These are phyloP conservation scores for Phocides pigmalion DNA, from an alignment of 1,140 invertebrate species.

Conservation along the genomic window DNA sequence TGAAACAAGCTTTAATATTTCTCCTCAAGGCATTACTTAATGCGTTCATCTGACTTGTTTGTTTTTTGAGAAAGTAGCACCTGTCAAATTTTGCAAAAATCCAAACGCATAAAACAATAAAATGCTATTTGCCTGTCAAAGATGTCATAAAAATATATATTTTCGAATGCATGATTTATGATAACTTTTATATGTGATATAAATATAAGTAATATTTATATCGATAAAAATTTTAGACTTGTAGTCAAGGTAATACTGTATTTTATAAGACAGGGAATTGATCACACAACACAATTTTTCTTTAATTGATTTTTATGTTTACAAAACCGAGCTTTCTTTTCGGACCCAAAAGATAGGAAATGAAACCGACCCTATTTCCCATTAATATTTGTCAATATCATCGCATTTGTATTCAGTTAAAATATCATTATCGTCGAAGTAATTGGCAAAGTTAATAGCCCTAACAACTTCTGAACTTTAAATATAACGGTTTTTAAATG, in stretches of 20 bases:
- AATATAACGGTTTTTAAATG: slow-evolving; percentile 8
- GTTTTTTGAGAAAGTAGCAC: slow-evolving; percentile 10
- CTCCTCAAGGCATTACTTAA: not conserved
- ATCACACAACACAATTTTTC: too few relatives aligned
- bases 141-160: not conserved
- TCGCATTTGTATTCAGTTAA: too few relatives aligned
- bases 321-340: too few relatives aligned
- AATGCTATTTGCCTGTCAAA: slow-evolving; percentile 1
- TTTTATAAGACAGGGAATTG: too few relatives aligned
- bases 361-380: too few relatives aligned
- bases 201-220: not conserved
- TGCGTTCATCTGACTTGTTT: not conserved
- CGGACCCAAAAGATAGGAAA: too few relatives aligned
- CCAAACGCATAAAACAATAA: slow-evolving; percentile 9
- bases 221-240: too few relatives aligned
- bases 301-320: too few relatives aligned
- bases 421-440: not conserved
- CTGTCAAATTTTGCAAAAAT: slow-evolving; percentile 11
- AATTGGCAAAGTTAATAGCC: not conserved
- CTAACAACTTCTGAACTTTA: slow-evolving; percentile 5
- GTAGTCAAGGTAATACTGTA: too few relatives aligned
- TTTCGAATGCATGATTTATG: not conserved
- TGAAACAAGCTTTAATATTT: not conserved
- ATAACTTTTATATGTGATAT: not conserved
- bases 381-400: too few relatives aligned